Base-by-base conservation (phyloP, 1,140 invertebrate species). In the Globodera ellingtonae region DNA sequence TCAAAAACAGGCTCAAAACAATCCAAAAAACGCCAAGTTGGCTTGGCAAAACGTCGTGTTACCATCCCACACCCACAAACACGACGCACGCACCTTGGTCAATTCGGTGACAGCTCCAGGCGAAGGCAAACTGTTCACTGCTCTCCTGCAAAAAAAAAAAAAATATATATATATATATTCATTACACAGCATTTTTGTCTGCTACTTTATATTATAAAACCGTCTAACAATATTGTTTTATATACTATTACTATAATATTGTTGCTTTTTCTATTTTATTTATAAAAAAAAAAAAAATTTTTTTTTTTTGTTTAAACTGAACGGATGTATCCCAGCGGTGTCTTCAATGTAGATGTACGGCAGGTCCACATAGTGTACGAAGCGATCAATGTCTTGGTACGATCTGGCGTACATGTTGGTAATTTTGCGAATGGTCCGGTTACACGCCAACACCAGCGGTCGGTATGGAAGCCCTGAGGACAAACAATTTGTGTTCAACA, bases 311-410 rank as follows among this genome's bases (percentile, higher is more conserved):
- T 18, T 18, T 15, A n/a, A 15, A 72, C 13, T 5, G 46, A 6
- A 72, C 70, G 10, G 46, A 47, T 72, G 2, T 15, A 72, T 72
- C 18, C 70, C 46, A n/a, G 5, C 70, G 18, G 50, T 18, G 70
- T 48, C 70, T 18, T 72, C 10, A 10, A 18, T 6, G 10, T 35
- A 10, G 24, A 77, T 21, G 21, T 7, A 35, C 0, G 76, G 84
- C 71, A 84, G 77, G 56, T 88, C 86, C n/a, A 83, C 84, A 56
- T 82, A 69, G 21, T 82, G 24, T 1, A 89, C 81, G 46, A 81
- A 75, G 24, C 73, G 56, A n/a, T 83, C 75, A 8, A 88, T 70
- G 72, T 86, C 75, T 46, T 86, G 72, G 66, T 89, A 88, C 35
- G 72, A 76, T 0, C 69, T 52, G 5, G 83, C 79, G 50, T 86